Conservation (phyloP, 2,113 vertebrate species). For the Psammodynastes pulverulentus region DNA sequence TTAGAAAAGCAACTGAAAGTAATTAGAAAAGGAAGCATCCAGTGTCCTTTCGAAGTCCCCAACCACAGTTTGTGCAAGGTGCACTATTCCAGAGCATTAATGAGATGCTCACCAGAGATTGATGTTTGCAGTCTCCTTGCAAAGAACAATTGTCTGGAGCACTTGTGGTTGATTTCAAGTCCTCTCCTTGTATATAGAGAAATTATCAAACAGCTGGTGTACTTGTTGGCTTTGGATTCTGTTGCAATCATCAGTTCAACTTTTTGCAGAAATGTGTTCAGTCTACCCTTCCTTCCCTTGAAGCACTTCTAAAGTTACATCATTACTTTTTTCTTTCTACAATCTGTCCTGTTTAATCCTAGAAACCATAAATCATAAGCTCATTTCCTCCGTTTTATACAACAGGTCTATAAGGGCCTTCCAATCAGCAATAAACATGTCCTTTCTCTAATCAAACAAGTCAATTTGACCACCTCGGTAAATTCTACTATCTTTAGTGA, state of each 20-base stretch:
- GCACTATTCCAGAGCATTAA: not conserved
- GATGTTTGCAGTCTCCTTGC: not conserved
- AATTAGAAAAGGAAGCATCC: not conserved
- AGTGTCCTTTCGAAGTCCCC: not conserved
- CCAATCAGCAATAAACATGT: not conserved
- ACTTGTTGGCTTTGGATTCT: not conserved
- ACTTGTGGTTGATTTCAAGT: not conserved
- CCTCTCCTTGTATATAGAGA: not conserved
- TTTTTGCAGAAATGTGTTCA: not conserved
- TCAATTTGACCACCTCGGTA: not conserved
- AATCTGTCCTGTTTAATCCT: not conserved
- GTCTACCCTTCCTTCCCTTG: not conserved
- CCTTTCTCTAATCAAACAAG: not conserved
- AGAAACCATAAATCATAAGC: not conserved
- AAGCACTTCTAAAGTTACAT: not conserved
- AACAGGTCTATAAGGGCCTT: not conserved
- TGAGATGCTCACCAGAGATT: too few species aligned
- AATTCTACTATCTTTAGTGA: not conserved
- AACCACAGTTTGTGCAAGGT: not conserved
- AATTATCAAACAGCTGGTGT: not conserved
- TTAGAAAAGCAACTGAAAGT: not conserved
- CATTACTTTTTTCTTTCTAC: not conserved
- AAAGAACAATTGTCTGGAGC: not conserved
- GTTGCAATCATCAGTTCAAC: not conserved
- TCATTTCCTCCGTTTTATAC: not conserved